Conservation (phyloP, 1,140 invertebrate genomes). For the Drosophila arawakana region DNA sequence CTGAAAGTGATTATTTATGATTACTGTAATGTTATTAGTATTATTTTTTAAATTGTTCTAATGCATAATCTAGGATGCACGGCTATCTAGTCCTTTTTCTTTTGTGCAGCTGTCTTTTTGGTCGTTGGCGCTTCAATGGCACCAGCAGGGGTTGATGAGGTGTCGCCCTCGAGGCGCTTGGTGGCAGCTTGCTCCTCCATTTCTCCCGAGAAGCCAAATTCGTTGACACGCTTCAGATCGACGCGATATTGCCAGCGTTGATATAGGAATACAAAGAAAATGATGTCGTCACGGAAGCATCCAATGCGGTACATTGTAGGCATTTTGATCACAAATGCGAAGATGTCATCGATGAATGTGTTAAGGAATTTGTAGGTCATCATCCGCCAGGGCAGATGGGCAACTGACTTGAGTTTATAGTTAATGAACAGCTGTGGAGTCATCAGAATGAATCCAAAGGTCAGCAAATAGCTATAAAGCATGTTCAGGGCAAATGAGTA, state of each 20-base stretch:
- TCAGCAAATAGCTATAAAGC: slow-evolving; percentile 99
- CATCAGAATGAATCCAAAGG: slow-evolving; percentile 99
- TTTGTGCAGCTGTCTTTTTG: slow-evolving; percentile 76
- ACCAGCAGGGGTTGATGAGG: slow-evolving; percentile 17
- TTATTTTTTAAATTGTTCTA: slow-evolving; percentile 45
- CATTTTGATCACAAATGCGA: slow-evolving; percentile 99
- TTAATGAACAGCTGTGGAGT: slow-evolving; percentile 99
- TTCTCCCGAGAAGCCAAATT: slow-evolving; percentile 96
- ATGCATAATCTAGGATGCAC: slow-evolving; percentile 19
- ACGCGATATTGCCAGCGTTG: slow-evolving; percentile 99
- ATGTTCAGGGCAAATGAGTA: slow-evolving; percentile 97
- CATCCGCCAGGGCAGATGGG: slow-evolving; percentile 99
- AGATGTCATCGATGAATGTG: slow-evolving; percentile 99
- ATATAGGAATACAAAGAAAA: slow-evolving; percentile 99
- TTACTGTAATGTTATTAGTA: slow-evolving; percentile 14
- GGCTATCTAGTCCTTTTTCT: slow-evolving; percentile 72
- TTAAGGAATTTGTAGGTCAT: slow-evolving; percentile 99
- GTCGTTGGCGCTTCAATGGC: slow-evolving; percentile 62
- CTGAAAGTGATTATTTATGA: slow-evolving; percentile 43
- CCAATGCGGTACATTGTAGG: slow-evolving; percentile 98
- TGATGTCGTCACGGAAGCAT: slow-evolving; percentile 99
- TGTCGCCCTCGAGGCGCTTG: slow-evolving; percentile 43
- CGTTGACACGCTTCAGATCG: slow-evolving; percentile 96
- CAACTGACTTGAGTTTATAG: slow-evolving; percentile 99
- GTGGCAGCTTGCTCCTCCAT: slow-evolving; percentile 86